These are phyloP conservation scores for Montipora sp. DNA, from an alignment of 64 coral and sea anemone genomes.

Conservation along the genomic window DNA sequence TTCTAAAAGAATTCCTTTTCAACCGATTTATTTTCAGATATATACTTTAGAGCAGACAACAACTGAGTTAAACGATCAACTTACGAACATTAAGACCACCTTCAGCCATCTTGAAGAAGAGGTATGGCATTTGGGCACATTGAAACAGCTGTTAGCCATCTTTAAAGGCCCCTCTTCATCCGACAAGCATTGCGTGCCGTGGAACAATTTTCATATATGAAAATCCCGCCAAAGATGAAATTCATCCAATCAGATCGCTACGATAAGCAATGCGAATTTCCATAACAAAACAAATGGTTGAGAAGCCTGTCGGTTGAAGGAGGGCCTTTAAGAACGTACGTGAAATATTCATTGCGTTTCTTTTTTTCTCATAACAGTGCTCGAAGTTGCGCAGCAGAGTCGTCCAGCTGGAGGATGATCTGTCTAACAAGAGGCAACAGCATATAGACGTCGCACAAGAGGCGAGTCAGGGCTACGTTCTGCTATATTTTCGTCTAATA, in stretches of 20 bases:
- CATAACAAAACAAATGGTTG: no score
- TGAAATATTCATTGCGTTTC: background rate
- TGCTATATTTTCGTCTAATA: no score
- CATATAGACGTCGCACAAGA: constrained; percentile 86
- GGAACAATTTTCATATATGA: no score
- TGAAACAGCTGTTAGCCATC: background rate
- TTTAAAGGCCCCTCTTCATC: no score
- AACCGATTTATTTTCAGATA: constrained; percentile 18
- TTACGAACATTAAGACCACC: constrained; percentile 48
- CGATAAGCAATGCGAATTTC: no score
- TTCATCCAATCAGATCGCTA: no score
- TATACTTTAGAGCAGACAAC: constrained; percentile 79
- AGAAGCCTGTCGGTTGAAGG: background rate
- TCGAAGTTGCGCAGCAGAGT: constrained; percentile 57
- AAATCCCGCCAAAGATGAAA: no score
- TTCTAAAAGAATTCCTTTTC: background rate
- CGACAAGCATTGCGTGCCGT: no score
- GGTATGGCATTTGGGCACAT: constrained; percentile 31
- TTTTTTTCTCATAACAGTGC: constrained; percentile 32
- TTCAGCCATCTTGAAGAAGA: constrained; percentile 73
- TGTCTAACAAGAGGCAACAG: constrained; percentile 65
- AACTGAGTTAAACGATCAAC: constrained; percentile 75
- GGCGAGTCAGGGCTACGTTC: constrained; percentile 34
- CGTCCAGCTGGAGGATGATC: constrained; percentile 72
- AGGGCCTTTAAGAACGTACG: background rate